Conservation (phyloP, 2,113 vertebrate genomes). For the Aegithalos caudatus region DNA sequence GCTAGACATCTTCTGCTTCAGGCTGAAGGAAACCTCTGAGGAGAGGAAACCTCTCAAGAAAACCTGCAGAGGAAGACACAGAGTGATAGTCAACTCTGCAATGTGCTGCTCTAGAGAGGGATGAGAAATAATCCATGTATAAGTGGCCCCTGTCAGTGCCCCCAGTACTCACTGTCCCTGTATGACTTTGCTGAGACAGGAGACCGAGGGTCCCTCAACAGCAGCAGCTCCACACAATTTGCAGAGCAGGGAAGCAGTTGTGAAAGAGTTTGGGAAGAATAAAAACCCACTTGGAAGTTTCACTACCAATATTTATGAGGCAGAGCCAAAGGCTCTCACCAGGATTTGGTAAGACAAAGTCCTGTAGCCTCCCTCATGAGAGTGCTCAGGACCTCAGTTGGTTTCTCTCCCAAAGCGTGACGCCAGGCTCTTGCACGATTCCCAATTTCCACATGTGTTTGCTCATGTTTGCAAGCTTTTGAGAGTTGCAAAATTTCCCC, state of each 20-base stretch:
- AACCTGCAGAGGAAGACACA: background rate
- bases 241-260: background rate
- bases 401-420: background rate
- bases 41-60: no score
- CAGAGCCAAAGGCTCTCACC: background rate
- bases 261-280: background rate
- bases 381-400: background rate
- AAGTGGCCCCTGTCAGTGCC: background rate
- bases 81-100: background rate
- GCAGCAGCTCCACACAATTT: background rate
- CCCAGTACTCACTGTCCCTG: accelerated
- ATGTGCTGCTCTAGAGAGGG: background rate
- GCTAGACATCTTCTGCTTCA: background rate
- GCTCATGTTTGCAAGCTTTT: constrained; percentile 4
- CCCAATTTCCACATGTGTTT: background rate
- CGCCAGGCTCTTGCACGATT: background rate
- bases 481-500: constrained; percentile 24
- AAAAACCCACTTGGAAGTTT: constrained; percentile 3
- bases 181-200: accelerated
- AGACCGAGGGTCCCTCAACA: background rate
- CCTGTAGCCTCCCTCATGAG: background rate
- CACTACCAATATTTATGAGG: background rate
- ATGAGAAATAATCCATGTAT: background rate
- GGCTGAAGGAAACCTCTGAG: background rate
- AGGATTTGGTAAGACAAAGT: background rate